A percentile compares a stretch with the other conserved stretches of the same genome.
Evolutionary conservation across 2,888 invertebrate species (phyloP).

Genomic region (Calameuta filiformis): DNA sequence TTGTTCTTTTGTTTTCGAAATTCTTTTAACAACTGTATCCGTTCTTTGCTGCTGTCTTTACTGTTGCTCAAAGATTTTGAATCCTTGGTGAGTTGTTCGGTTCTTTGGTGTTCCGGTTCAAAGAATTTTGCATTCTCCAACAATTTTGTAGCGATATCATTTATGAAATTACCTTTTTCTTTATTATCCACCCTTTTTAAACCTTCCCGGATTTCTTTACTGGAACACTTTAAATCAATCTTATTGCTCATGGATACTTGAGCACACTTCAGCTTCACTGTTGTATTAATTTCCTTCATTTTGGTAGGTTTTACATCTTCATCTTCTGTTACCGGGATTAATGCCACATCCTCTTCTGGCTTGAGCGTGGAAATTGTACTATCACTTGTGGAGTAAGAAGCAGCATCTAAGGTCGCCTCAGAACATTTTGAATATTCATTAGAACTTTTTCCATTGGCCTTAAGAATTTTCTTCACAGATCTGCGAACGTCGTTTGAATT

Average conservation of each 20-base stretch:
- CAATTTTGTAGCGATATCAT: constrained; percentile 18
- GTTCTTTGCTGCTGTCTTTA: constrained; percentile 28
- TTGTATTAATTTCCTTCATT: not conserved
- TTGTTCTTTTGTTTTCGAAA: constrained; percentile 28
- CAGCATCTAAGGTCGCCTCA: not conserved
- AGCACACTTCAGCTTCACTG: not conserved
- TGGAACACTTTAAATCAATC: not conserved
- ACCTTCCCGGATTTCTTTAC: not conserved
- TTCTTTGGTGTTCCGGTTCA: constrained; percentile 9
- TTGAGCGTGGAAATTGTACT: not conserved
- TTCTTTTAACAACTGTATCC: constrained; percentile 38
- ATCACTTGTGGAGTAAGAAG: not conserved
- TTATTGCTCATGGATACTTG: not conserved
- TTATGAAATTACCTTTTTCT: constrained; percentile 18
- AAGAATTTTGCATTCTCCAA: constrained; percentile 17
- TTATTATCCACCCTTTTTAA: constrained; percentile 7
- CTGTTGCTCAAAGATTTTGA: constrained; percentile 18
- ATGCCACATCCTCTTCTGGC: not conserved
- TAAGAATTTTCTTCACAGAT: not conserved
- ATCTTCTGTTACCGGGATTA: not conserved
- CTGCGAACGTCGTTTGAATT: constrained; percentile 3
- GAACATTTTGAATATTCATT: not conserved
- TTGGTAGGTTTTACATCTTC: not conserved
- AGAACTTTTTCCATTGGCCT: not conserved
- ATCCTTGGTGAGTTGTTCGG: not conserved